These are phyloP conservation scores for Meles meles DNA, from an alignment of 2,113 vertebrate genomes.

Conservation along the genomic window DNA sequence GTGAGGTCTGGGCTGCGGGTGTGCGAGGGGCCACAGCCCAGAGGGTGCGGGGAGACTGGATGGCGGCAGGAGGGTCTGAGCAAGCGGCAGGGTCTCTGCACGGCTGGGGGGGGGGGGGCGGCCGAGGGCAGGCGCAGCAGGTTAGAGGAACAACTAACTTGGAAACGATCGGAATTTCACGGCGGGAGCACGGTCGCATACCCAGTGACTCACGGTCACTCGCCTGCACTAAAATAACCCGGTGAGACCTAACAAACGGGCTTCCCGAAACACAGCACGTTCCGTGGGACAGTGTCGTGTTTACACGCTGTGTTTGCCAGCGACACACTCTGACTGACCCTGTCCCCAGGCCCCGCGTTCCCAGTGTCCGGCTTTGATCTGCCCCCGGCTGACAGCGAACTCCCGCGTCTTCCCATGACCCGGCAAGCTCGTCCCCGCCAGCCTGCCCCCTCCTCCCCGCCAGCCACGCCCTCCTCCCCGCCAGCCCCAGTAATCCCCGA, in stretches of 20 bases:
- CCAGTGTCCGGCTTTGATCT: conserved; percentile 27
- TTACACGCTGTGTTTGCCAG: background rate
- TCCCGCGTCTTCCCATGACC: conserved; percentile 52
- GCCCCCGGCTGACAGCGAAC: conserved; percentile 26
- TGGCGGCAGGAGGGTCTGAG: background rate
- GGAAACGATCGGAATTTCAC: conserved; percentile 8
- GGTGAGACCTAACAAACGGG: background rate
- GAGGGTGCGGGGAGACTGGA: background rate
- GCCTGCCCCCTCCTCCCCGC: background rate
- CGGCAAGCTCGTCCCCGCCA: background rate
- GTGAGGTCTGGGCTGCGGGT: background rate
- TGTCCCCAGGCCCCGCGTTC: background rate
- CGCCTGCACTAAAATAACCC: conserved; percentile 50
- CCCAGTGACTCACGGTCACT: conserved; percentile 32
- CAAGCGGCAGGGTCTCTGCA: fast-evolving
- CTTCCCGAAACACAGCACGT: background rate
- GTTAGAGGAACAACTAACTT: conserved; percentile 4
- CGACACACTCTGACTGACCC: background rate
- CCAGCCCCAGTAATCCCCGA: background rate
- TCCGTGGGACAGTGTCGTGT: background rate
- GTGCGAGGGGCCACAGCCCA: background rate
- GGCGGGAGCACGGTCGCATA: background rate
- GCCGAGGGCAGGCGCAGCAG: background rate
- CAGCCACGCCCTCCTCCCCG: background rate
- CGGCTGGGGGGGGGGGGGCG: fast-evolving